Base-by-base conservation (phyloP, 2,888 invertebrate genomes). In the Ectropis crepuscularia region DNA sequence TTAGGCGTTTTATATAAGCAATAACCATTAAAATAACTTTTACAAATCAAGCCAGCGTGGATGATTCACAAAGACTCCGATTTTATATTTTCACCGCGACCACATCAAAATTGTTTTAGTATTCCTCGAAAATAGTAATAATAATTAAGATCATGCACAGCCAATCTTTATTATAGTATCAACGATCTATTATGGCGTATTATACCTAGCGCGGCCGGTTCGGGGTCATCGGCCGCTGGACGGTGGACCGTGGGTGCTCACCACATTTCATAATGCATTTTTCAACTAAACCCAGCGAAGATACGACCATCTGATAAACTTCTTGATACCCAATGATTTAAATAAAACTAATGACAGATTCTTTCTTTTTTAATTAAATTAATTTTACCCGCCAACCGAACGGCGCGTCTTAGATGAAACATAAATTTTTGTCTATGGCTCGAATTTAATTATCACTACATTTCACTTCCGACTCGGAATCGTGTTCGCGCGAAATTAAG, bases 121-220 rank as follows among this genome's bases (percentile, higher is more conserved):
- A 76, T 81, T 80, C 73, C 68, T 72, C 69, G 80, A 83, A 85
- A 83, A 76, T 79, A 80, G 82, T 85, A 86, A 76, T 80, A 80
- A 81, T 85, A 86, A 86, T 88, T 86, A 89, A 84, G 78, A 83
- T 80, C 80, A 80, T 78, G 79, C 79, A 75, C 76, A 82, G 76
- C 76, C 73, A 80, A 81, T 81, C 71, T 81, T 85, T 85, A 83
- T 81, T 72, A 71, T 65, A 66, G 61, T 63, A 70, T 76, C 78
- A 79, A 77, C 53, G 16, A 55, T 6, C 9, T 53, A 37, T 41
- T 11, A n/a, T 11, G 6, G n/a, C n/a, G 45, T 45, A 47, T 47
- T n/a, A 82, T 80, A 74, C 74, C 78, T 80, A 82, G 68, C 12
- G 63, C 11, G 68, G 74, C 76, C 74, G 71, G 73, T 74, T 69